phyloP scores from a whole-genome alignment of 1,140 invertebrate species.

The Drosophila pandora region DNA sequence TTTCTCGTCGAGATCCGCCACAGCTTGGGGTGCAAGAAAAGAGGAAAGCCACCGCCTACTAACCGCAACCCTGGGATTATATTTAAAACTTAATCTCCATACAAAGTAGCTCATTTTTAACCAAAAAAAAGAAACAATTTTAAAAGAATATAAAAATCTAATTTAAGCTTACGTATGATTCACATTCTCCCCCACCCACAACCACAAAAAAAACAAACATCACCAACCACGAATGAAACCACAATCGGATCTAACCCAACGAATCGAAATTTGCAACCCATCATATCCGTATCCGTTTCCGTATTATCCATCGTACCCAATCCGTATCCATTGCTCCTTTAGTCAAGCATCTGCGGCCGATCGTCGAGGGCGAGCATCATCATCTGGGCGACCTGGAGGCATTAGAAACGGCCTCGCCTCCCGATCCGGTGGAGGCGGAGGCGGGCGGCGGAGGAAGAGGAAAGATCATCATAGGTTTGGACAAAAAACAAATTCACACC shows the following conservation, averaged over 20 bases:
- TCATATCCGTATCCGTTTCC: constrained; percentile 10
- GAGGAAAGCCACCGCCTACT: constrained; percentile 32
- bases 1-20: constrained; percentile 53
- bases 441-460: constrained; percentile 59
- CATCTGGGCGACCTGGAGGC: constrained; percentile 53
- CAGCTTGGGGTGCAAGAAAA: constrained; percentile 15
- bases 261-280: constrained; percentile 40
- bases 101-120: constrained; percentile 63
- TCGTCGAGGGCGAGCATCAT: constrained; percentile 78
- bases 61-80: constrained; percentile 37
- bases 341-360: constrained; percentile 78
- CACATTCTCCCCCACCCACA: constrained; percentile 15
- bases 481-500: constrained; percentile 62
- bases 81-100: constrained; percentile 41
- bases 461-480: constrained; percentile 84
- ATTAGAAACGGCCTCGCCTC: constrained; percentile 24
- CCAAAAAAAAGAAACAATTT: constrained; percentile 16
- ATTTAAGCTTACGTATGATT: constrained; percentile 52
- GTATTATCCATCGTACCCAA: constrained; percentile 7
- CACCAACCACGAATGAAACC: constrained; percentile 26
- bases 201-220: constrained; percentile 2
- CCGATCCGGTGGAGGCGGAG: constrained; percentile 21
- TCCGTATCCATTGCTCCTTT: constrained; percentile 26
- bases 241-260: constrained; percentile 38
- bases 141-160: constrained; percentile 37